Evolutionary conservation across 2,113 vertebrate genomes (phyloP).

Genomic region (Cyanistes caeruleus): DNA sequence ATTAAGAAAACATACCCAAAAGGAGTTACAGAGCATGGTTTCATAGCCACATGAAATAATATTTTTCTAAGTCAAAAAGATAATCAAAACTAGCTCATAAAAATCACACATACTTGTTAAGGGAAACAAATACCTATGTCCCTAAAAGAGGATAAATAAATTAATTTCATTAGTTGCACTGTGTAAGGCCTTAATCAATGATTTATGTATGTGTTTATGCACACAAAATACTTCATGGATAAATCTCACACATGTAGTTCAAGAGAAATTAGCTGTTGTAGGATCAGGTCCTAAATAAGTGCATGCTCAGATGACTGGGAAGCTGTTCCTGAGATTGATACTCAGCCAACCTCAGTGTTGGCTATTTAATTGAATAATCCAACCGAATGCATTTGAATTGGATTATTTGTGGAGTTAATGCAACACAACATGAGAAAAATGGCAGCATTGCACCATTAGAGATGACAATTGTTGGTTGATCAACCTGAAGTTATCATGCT

Average conservation of each 20-base stretch:
- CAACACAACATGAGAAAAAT: slow-evolving; percentile 26
- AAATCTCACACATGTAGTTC: background rate
- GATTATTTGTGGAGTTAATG: slow-evolving; percentile 29
- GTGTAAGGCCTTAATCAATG: background rate
- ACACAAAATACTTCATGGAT: background rate
- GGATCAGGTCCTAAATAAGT: background rate
- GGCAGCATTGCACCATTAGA: background rate
- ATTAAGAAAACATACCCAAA: slow-evolving; percentile 18
- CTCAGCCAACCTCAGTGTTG: background rate
- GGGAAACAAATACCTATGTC: background rate
- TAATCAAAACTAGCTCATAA: slow-evolving; percentile 9
- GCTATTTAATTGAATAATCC: slow-evolving; percentile 47
- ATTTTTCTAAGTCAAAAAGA: slow-evolving; percentile 30
- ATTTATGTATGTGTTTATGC: background rate
- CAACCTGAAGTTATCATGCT: slow-evolving; percentile 10
- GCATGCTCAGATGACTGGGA: slow-evolving; percentile 4
- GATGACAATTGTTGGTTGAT: slow-evolving; percentile 21
- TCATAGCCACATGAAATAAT: slow-evolving; percentile 14
- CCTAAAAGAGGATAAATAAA: background rate
- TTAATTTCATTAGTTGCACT: background rate
- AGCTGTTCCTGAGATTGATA: background rate
- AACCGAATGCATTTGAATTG: background rate
- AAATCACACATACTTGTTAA: background rate
- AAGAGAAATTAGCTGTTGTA: background rate
- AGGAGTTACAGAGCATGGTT: background rate